Evolutionary conservation across 2,113 vertebrate genomes (phyloP).

Genomic region (Pseudois nayaur): DNA sequence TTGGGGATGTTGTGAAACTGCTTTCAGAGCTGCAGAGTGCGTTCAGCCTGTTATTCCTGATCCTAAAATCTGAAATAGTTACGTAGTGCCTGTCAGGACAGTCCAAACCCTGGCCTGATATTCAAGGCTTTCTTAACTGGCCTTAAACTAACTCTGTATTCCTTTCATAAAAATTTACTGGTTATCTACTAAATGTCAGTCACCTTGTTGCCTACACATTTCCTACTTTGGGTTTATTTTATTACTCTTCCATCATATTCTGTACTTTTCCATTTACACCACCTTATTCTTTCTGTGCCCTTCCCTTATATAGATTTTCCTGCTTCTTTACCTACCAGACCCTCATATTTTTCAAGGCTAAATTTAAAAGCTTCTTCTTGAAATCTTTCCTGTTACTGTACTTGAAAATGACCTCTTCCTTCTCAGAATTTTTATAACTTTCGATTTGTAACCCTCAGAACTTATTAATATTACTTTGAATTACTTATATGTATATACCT

Average conservation of each 20-base stretch:
- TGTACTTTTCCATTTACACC: not conserved
- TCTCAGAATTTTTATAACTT: not conserved
- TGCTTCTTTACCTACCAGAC: not conserved
- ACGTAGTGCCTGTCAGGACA: not conserved
- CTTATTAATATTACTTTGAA: not conserved
- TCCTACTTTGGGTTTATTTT: not conserved
- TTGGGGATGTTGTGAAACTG: not conserved
- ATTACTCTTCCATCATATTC: not conserved
- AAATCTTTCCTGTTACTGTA: not conserved
- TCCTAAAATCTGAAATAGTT: not conserved
- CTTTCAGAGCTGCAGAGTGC: not conserved
- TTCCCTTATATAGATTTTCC: not conserved
- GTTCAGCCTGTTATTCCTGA: not conserved
- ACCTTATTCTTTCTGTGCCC: not conserved
- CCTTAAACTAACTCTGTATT: not conserved
- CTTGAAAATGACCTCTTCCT: not conserved
- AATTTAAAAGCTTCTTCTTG: not conserved
- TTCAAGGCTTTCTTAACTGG: not conserved
- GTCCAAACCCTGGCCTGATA: not conserved
- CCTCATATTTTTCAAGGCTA: not conserved
- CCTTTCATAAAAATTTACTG: constrained; percentile 31
- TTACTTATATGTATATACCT: not conserved
- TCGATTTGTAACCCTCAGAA: not conserved
- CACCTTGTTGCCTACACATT: not conserved
- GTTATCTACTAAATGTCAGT: not conserved